Evolutionary conservation across 2,113 vertebrate species (phyloP), one percentile per base, ranked within the genome.

Genomic region (Mola mola): DNA sequence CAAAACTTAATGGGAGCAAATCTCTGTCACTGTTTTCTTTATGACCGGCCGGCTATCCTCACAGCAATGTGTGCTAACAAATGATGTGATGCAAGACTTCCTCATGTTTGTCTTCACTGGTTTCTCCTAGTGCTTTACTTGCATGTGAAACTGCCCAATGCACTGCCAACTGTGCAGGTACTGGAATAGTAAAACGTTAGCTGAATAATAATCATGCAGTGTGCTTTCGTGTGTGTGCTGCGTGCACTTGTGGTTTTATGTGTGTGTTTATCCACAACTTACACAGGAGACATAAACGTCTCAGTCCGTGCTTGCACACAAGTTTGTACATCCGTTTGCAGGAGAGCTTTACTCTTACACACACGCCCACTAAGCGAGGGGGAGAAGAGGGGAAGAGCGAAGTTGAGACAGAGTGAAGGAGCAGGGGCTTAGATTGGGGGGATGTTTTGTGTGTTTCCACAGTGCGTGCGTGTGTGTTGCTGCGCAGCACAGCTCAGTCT

Each of bases 211-310:
- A 88, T 88, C 75, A 82, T 76, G 72, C 25, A 61, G 25, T 67
- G 43, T 47, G 34, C 44, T 11, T 42, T 24, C 41, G n/a, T 49
- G 46, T 53, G 26, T 41, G 56, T 63, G 75, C 44, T 59, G 60
- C 37, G 66, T 51, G 72, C 33, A 42, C 34, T 28, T 34, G 37
- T 34, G 20, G 38, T 25, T 78, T 16, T 72, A 25, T 47, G 49
- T 40, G 61, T 71, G 66, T 33, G 31, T 51, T 41, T 38, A 52
- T 63, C 52, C 72, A 64, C 66, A 67, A 65, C 78, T 78, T 79
- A 75, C 81, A 81, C 44, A 60, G 65, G 55, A 63, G 72, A 59
- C 76, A 79, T 76, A 78, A 84, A 75, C 57, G 76, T 81, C 81
- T 86, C 81, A 71, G 72, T 66, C 80, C 78, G 76, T 61, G 72